Evolutionary conservation across 37 sponge, comb jelly and placozoan species (phyloP).

Genomic region (Eunapius fragilis): DNA sequence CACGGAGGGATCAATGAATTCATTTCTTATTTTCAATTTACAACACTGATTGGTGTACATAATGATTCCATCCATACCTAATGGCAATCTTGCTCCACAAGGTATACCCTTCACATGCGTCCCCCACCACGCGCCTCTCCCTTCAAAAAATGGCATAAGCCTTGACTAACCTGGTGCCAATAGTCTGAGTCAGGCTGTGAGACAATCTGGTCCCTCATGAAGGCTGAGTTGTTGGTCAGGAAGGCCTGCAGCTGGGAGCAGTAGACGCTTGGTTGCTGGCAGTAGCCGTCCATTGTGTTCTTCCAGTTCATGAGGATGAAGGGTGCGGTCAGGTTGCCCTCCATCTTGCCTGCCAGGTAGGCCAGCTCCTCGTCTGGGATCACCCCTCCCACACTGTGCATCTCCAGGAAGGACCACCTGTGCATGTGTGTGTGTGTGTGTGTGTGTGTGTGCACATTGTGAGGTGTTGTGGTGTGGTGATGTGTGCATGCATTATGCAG

Average conservation of each 20-base stretch:
- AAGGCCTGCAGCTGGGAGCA: conserved; percentile 68
- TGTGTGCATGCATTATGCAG: background rate
- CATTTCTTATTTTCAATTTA: too few relatives aligned
- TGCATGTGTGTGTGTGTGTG: background rate
- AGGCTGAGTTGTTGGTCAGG: conserved; percentile 43
- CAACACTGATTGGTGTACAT: too few relatives aligned
- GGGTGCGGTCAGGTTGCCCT: conserved; percentile 77
- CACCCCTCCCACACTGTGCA: background rate
- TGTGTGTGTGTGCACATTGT: conserved; percentile 5
- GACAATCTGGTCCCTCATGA: conserved; percentile 21
- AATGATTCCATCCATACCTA: too few relatives aligned
- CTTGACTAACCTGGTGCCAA: conserved; percentile 52
- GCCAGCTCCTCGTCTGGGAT: conserved; percentile 65
- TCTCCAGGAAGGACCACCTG: conserved; percentile 64
- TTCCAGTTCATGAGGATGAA: conserved; percentile 73
- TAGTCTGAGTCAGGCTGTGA: conserved; percentile 16
- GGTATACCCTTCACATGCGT: too few relatives aligned
- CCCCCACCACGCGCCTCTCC: too few relatives aligned
- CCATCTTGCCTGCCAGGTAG: conserved; percentile 81
- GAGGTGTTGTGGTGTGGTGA: background rate
- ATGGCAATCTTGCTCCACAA: too few relatives aligned
- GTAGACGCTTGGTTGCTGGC: conserved; percentile 27
- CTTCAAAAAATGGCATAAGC: too few relatives aligned
- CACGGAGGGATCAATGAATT: too few relatives aligned
- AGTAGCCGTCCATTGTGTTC: conserved; percentile 72